Percentiles rank a stretch among this genome's conserved stretches.
Evolutionary conservation across 1,140 invertebrate genomes (phyloP).

Genomic region (Conus ventricosus): DNA sequence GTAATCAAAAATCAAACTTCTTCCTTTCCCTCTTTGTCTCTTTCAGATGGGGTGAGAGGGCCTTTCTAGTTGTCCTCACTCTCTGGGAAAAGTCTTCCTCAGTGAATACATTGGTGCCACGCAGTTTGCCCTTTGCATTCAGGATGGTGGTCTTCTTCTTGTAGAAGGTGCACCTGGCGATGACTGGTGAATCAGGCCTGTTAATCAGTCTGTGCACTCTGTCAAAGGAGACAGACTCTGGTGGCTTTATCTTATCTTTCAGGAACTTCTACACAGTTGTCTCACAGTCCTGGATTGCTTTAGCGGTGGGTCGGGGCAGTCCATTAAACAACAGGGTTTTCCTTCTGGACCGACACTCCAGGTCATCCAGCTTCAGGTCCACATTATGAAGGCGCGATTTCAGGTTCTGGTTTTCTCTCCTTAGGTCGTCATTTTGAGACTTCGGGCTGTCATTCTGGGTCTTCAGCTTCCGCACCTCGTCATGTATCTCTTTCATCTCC

Average conservation of each 20-base stretch:
- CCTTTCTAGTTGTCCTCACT: background rate
- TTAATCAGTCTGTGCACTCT: background rate
- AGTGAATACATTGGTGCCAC: background rate
- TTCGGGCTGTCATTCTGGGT: too few species aligned
- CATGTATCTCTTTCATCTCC: background rate
- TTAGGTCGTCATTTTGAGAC: background rate
- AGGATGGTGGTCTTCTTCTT: background rate
- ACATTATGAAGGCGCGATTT: background rate
- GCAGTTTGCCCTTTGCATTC: conserved; percentile 3
- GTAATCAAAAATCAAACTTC: background rate
- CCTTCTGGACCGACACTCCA: conserved; percentile 5
- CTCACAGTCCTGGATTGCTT: background rate
- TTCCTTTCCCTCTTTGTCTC: background rate
- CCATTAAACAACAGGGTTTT: background rate
- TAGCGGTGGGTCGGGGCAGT: background rate
- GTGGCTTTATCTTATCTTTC: background rate
- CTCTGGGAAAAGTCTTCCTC: background rate
- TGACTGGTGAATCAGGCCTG: background rate
- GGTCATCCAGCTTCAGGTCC: background rate
- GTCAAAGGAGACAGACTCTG: background rate
- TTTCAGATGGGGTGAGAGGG: background rate
- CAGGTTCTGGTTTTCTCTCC: background rate
- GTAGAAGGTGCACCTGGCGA: conserved; percentile 8
- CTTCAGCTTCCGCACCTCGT: background rate
- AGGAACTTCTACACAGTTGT: background rate